Evolutionary conservation across 2,888 invertebrate species (phyloP), one percentile per base, ranked within the genome.

Genomic region (Scaptomyza reducta): DNA sequence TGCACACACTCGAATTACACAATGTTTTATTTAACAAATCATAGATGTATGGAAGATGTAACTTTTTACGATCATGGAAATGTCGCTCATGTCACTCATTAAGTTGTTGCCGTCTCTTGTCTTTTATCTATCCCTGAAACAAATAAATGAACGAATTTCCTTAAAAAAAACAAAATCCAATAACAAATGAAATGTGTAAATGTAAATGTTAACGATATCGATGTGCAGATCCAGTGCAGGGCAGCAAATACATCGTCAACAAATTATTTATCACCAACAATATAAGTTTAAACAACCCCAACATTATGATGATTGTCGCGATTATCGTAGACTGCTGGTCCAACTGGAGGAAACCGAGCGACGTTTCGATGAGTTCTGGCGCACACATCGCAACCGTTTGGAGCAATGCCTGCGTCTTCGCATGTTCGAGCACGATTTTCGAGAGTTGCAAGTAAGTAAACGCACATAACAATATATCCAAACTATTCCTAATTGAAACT

Each of bases 331-430:
- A 92, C 94, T 98, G 89, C 93, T 98, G 80, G 96, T 97, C 63
- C 98, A 98, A 93, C 93, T 98, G 89, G 98, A 98, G 91, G 98
- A 98, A 93, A 98, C 98, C 77, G 97, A 97, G 92, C 94, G 95
- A 86, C 96, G 97, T 74, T 98, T 99, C 92, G 97, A 98, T 91
- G 95, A 96, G 83, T 98, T 98, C 92, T 99, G 98, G 98, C 94
- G 95, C 60, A 95, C 96, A 87, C 98, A 99, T 93, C 97, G 97
- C 85, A 95, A 95, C 63, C 96, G 97, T 88, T 93, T 99, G 89
- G 95, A 96, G 87, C 97, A 98, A 91, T 98, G 98, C 92, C 93
- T 99, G 75, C 96, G 96, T 87, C 94, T 99, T 89, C 94, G 98
- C 85, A 95, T 96, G 86, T 99, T 99, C 93, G 98, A 99, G 93